Evolutionary conservation across 2,113 vertebrate genomes (phyloP).

Genomic region (Clupea harengus): DNA sequence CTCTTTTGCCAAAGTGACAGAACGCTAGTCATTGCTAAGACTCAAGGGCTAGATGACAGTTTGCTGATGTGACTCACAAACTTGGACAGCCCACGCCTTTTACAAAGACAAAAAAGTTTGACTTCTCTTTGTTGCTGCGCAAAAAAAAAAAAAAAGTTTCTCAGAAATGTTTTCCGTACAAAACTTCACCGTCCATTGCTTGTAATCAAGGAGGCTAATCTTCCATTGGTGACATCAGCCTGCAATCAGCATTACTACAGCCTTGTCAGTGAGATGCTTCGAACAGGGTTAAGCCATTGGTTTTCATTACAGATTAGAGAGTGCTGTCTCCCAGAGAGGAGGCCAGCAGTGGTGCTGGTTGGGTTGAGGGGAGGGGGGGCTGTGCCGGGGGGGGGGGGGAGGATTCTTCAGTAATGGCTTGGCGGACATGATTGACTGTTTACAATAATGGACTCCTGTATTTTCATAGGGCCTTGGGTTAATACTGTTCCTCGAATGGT

Average conservation of each 20-base stretch:
- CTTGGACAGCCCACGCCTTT: background rate
- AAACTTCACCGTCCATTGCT: slow-evolving; percentile 1
- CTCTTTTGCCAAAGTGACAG: background rate
- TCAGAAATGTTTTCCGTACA: background rate
- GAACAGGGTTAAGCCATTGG: background rate
- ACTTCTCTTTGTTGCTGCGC: background rate
- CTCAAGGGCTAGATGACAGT: background rate
- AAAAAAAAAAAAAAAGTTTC: background rate
- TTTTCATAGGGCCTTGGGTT: slow-evolving; percentile 61
- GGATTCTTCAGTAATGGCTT: slow-evolving; percentile 46
- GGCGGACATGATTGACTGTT: slow-evolving; percentile 48
- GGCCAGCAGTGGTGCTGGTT: background rate
- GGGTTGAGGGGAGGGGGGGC: background rate
- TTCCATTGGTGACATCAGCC: background rate
- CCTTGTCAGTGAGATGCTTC: slow-evolving; percentile 32
- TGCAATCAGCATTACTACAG: background rate
- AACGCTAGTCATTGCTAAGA: background rate
- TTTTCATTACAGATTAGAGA: slow-evolving; percentile 7
- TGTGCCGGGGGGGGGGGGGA: background rate
- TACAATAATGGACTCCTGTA: slow-evolving; percentile 61
- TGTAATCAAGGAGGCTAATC: slow-evolving; percentile 7
- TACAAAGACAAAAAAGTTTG: background rate
- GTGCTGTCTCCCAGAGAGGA: background rate
- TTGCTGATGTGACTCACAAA: background rate
- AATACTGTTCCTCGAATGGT: slow-evolving; percentile 66